Percentiles rank a stretch among this genome's conserved stretches.
These are phyloP conservation scores for Eolophus roseicapilla DNA, from an alignment of 2,113 vertebrate species.

Conservation along the genomic window DNA sequence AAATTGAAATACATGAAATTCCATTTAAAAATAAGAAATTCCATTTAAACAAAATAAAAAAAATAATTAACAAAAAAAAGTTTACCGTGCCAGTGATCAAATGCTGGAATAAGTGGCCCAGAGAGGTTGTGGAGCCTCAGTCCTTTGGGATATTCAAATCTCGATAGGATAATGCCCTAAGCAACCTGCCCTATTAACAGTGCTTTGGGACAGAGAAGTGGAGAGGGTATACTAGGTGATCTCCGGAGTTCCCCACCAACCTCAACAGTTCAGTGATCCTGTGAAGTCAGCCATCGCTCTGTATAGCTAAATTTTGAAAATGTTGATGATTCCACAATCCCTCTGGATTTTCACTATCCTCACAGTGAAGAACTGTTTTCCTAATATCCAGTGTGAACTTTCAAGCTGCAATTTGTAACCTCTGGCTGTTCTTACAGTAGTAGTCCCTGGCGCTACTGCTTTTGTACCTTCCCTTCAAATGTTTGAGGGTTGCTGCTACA, in stretches of 20 bases:
- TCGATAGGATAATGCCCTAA: background rate
- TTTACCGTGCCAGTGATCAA: background rate
- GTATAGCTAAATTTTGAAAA: background rate
- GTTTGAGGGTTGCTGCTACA: background rate
- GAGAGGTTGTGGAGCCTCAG: background rate
- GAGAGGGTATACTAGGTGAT: background rate
- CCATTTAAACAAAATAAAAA: background rate
- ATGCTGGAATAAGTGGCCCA: background rate
- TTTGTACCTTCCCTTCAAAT: background rate
- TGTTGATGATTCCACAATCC: background rate
- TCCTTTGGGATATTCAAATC: background rate
- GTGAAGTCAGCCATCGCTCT: background rate
- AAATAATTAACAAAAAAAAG: background rate
- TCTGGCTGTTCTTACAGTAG: background rate
- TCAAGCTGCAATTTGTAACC: accelerated
- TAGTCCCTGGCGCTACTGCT: background rate
- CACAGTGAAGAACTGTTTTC: background rate
- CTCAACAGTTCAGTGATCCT: background rate
- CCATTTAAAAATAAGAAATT: background rate
- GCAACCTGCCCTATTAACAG: background rate
- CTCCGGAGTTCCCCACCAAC: background rate
- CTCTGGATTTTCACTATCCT: background rate
- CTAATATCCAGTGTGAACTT: background rate
- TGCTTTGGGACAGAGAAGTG: background rate
- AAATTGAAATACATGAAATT: background rate